These are phyloP conservation scores for Octomys mimax DNA, from an alignment of 2,797 vertebrate species.

Conservation along the genomic window DNA sequence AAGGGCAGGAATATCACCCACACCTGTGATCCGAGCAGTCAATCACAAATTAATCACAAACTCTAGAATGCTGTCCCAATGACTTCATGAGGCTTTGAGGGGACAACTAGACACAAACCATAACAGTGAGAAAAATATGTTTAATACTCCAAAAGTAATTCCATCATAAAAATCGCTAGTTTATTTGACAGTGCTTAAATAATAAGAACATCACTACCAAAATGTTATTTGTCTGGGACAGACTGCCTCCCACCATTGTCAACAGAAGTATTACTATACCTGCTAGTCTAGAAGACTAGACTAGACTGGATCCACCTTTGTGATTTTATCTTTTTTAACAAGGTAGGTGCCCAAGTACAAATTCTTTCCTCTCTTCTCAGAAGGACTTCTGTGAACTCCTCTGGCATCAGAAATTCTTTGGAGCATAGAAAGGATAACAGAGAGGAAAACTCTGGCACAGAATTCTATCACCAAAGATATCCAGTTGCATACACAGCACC, in stretches of 20 bases:
- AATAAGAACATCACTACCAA: constrained; percentile 11
- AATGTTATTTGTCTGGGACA: constrained; percentile 40
- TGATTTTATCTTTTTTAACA: constrained; percentile 9
- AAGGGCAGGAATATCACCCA: too few relatives aligned
- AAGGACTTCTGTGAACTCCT: constrained; percentile 3
- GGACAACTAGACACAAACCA: too few relatives aligned
- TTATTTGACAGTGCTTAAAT: constrained; percentile 9
- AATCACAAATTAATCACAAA: too few relatives aligned
- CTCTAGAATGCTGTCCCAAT: too few relatives aligned
- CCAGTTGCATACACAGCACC: background rate
- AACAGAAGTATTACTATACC: constrained; percentile 8
- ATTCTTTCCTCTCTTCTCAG: constrained; percentile 31
- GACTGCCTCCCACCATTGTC: background rate
- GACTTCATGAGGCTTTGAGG: too few relatives aligned
- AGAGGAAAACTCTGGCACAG: background rate
- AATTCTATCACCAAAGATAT: background rate
- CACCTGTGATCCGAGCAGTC: too few relatives aligned
- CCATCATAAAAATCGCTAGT: constrained; percentile 1
- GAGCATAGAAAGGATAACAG: background rate
- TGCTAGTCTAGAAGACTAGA: constrained; percentile 33
- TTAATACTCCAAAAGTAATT: background rate
- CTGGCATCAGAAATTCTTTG: constrained; percentile 12
- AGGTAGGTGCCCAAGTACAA: constrained; percentile 26
- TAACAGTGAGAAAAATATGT: background rate
- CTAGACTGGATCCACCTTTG: constrained; percentile 18